Evolutionary conservation across 2,113 vertebrate genomes (phyloP).

Genomic region (Zapus hudsonius): DNA sequence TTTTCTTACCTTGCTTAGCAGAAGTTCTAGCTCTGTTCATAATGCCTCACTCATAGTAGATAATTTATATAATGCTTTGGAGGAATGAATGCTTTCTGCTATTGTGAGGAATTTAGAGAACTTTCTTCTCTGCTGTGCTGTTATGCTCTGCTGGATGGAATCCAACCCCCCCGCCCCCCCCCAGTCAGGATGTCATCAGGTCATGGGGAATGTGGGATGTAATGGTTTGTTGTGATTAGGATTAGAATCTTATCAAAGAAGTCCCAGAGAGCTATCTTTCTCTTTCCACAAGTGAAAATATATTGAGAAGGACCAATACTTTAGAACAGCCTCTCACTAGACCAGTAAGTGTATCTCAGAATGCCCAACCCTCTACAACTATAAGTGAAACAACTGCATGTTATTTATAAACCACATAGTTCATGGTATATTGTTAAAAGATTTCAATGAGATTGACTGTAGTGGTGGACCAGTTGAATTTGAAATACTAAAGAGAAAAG

Average conservation of each 20-base stretch:
- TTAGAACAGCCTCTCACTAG: background rate
- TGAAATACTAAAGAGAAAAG: background rate
- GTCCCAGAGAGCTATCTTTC: background rate
- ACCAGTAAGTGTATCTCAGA: background rate
- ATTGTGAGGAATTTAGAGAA: background rate
- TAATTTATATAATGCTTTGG: background rate
- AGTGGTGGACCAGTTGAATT: background rate
- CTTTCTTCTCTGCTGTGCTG: background rate
- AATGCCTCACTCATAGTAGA: background rate
- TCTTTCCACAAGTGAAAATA: background rate
- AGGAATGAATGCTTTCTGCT: background rate
- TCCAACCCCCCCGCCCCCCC: too few relatives aligned
- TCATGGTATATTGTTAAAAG: background rate
- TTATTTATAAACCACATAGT: background rate
- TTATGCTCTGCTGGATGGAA: background rate
- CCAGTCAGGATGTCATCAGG: too few relatives aligned
- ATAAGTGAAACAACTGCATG: too few relatives aligned
- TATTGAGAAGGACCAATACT: too few relatives aligned
- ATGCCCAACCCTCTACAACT: background rate
- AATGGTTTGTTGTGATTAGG: background rate
- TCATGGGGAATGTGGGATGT: background rate
- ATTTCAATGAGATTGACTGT: background rate
- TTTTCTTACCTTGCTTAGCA: background rate
- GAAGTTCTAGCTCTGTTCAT: background rate
- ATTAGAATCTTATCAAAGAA: background rate